Percentiles rank a stretch among this genome's conserved stretches.
Evolutionary conservation across 2,888 invertebrate species (phyloP).

Genomic region (Tenthredo scrophulariae): DNA sequence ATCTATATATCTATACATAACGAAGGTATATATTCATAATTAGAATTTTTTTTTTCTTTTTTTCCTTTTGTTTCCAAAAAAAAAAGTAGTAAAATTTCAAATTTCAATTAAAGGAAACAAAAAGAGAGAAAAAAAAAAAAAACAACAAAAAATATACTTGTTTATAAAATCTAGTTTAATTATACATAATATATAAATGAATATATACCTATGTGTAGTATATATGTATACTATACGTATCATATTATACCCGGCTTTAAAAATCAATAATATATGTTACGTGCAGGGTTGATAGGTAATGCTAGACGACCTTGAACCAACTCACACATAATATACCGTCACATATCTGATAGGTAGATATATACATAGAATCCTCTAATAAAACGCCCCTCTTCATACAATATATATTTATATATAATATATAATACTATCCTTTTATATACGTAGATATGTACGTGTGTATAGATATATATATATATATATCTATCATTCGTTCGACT

Average conservation of each 20-base stretch:
- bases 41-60: no score
- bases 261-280: conserved; percentile 25
- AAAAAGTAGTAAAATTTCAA: no score
- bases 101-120: neutral
- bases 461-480: neutral
- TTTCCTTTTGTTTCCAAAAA: no score
- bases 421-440: neutral
- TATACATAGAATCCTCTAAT: neutral
- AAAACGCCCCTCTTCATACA: neutral
- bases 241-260: conserved; percentile 6
- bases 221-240: neutral
- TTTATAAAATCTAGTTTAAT: no score
- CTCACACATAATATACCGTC: neutral
- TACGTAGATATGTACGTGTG: neutral
- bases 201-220: neutral
- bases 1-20: neutral
- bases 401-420: neutral
- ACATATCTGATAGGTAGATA: neutral
- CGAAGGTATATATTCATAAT: no score
- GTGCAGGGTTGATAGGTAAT: conserved; percentile 13
- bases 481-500: neutral
- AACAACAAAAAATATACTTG: no score
- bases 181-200: neutral
- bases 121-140: no score
- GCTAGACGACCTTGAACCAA: conserved; percentile 22